These are phyloP conservation scores for Micropoecilia bifurca DNA, from an alignment of 2,797 vertebrate genomes.

Conservation along the genomic window DNA sequence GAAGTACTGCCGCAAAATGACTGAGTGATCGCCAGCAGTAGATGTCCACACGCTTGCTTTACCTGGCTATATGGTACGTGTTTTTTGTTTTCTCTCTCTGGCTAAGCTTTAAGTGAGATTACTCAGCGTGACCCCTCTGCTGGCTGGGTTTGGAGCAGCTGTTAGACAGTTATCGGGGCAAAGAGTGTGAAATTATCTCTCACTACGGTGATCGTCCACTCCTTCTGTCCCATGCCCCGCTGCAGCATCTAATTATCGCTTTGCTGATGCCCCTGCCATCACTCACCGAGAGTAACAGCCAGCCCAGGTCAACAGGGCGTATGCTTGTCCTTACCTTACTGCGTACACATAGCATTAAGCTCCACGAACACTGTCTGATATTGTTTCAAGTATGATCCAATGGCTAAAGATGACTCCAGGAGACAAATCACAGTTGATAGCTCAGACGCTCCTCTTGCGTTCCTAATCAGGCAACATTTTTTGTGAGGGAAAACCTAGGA, in stretches of 20 bases:
- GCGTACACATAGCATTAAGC: background rate
- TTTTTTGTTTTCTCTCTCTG: conserved; percentile 3
- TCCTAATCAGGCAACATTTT: background rate
- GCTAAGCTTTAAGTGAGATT: conserved; percentile 41
- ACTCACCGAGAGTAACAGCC: conserved; percentile 20
- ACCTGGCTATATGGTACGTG: conserved; percentile 1
- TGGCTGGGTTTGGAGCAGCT: conserved; percentile 60
- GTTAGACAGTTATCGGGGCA: conserved; percentile 68
- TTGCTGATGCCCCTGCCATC: conserved; percentile 52
- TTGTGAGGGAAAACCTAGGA: background rate
- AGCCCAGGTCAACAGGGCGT: conserved; percentile 19
- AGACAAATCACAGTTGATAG: background rate
- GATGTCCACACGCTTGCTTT: conserved; percentile 3
- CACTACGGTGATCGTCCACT: conserved; percentile 63
- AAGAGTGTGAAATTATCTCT: conserved; percentile 77
- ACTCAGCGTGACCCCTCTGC: conserved; percentile 42
- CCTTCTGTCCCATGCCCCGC: conserved; percentile 55
- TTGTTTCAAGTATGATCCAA: conserved; percentile 2
- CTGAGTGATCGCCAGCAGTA: conserved; percentile 10
- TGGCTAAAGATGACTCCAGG: background rate
- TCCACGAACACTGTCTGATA: conserved; percentile 3
- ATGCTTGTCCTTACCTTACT: background rate
- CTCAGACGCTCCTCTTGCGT: background rate
- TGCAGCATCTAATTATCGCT: conserved; percentile 70
- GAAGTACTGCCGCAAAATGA: conserved; percentile 5